Evolutionary conservation across 2,113 vertebrate species (phyloP).

Genomic region (Labeo catla): DNA sequence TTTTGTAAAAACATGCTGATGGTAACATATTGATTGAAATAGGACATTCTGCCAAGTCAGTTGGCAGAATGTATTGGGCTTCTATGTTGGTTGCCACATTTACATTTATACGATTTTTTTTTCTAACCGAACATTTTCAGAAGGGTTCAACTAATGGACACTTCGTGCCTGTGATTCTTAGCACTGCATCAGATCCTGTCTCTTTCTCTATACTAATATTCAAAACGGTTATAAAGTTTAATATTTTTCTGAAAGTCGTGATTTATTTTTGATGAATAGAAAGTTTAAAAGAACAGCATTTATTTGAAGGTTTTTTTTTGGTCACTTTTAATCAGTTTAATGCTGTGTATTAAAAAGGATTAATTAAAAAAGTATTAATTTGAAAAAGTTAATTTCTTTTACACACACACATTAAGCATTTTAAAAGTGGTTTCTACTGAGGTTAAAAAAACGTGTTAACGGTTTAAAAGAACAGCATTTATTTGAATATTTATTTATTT

Average conservation of each 20-base stretch:
- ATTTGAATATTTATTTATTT: no score
- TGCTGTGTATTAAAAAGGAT: no score
- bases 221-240: neutral
- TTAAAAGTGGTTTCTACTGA: no score
- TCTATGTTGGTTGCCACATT: neutral
- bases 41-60: neutral
- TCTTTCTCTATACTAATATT: neutral
- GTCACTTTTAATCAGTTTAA: no score
- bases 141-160: neutral
- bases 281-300: neutral
- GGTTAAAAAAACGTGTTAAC: no score
- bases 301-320: no score
- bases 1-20: neutral
- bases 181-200: neutral
- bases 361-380: no score
- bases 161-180: neutral
- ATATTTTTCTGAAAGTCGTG: neutral
- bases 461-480: no score
- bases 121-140: neutral
- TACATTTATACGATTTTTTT: neutral
- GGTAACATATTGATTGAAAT: neutral
- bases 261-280: neutral
- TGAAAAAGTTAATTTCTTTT: no score
- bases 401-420: no score
- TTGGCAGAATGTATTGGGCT: neutral